phyloP scores from a whole-genome alignment of 2,888 invertebrate genomes.

The Schizaphis graminum region DNA sequence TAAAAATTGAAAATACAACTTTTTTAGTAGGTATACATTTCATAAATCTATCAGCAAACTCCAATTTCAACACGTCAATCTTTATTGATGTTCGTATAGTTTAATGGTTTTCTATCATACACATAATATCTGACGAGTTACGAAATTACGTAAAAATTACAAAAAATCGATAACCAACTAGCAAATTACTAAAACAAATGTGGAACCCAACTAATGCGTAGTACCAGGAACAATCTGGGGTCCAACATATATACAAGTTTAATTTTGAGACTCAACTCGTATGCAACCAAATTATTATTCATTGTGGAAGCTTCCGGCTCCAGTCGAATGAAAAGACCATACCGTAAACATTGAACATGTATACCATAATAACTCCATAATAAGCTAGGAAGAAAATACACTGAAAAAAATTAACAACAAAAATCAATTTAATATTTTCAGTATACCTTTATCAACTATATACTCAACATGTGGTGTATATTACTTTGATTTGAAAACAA shows the following conservation, averaged over 20 bases:
- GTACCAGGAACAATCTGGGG: not conserved
- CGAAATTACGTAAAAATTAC: not conserved
- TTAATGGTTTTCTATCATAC: too few relatives aligned
- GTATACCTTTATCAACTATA: not conserved
- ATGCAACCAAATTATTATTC: not conserved
- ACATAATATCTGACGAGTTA: not conserved
- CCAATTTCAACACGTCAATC: too few relatives aligned
- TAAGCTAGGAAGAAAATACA: not conserved
- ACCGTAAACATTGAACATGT: not conserved
- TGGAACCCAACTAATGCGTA: not conserved
- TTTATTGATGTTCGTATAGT: too few relatives aligned
- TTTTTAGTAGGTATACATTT: too few relatives aligned
- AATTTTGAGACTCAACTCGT: not conserved
- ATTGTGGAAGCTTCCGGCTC: not conserved
- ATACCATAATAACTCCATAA: not conserved
- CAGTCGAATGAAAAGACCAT: too few relatives aligned
- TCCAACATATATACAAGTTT: not conserved
- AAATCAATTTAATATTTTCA: not conserved
- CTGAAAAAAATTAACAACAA: not conserved
- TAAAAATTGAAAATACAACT: too few relatives aligned
- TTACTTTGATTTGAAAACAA: not conserved
- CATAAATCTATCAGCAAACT: too few relatives aligned
- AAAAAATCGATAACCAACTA: not conserved
- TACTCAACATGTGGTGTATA: not conserved
- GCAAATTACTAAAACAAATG: not conserved